Percentiles rank a stretch among this genome's conserved stretches.
phyloP scores from a whole-genome alignment of 2,888 invertebrate genomes.

The Parnassius smintheus region DNA sequence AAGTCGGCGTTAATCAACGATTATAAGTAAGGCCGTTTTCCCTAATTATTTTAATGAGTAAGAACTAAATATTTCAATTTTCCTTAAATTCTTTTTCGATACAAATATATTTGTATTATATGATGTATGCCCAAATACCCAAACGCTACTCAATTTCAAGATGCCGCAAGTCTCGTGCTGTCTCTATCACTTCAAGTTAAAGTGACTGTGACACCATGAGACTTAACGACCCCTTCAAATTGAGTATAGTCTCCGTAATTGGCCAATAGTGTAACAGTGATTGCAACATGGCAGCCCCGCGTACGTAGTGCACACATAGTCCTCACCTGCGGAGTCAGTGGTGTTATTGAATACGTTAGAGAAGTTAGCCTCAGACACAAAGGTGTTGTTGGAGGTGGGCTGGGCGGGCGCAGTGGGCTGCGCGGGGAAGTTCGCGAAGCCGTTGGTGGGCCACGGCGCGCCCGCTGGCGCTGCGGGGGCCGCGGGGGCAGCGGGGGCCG shows the following conservation, averaged over 20 bases:
- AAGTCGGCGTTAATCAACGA: too few species aligned
- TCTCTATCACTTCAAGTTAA: too few species aligned
- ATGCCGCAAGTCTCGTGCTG: too few species aligned
- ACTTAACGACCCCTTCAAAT: too few species aligned
- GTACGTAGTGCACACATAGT: conserved; percentile 33
- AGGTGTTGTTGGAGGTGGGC: conserved; percentile 68
- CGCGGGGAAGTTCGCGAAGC: conserved; percentile 50
- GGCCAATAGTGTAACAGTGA: background rate
- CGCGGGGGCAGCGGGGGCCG: conserved; percentile 30
- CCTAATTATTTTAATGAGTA: too few species aligned
- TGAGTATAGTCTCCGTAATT: too few species aligned
- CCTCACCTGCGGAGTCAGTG: conserved; percentile 84
- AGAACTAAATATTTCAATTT: too few species aligned
- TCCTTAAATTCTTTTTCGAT: too few species aligned
- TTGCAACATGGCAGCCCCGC: conserved; percentile 39
- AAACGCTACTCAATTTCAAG: too few species aligned
- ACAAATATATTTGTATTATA: background rate
- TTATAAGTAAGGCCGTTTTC: too few species aligned
- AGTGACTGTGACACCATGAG: too few species aligned
- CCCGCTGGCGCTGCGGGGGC: conserved; percentile 45
- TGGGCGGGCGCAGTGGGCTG: conserved; percentile 40
- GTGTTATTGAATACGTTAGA: conserved; percentile 91
- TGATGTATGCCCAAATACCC: background rate
- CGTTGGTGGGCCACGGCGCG: conserved; percentile 42
- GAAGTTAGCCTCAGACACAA: conserved; percentile 94